Conservation (phyloP, 1,140 invertebrate genomes). For the Artemia franciscana region DNA sequence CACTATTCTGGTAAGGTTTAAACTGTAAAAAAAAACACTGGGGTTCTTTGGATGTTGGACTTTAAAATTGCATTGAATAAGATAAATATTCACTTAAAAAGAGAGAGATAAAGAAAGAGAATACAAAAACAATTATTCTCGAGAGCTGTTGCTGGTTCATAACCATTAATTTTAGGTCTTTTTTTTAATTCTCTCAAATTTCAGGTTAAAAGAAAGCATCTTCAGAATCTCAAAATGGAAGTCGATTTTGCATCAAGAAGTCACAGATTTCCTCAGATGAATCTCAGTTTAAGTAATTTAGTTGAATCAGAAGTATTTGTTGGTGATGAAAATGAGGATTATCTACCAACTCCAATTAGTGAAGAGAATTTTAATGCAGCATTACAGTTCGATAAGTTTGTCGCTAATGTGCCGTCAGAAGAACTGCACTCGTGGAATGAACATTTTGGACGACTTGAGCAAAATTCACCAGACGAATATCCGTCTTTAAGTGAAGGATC, state of each 20-base stretch:
- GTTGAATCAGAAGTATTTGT: conserved; percentile 7
- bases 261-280: not conserved
- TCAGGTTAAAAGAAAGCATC: too few relatives aligned
- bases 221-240: not conserved
- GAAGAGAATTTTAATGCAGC: not conserved
- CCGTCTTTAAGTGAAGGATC: not conserved
- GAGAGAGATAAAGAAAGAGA: too few relatives aligned
- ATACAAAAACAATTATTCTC: too few relatives aligned
- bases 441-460: not conserved
- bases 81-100: too few relatives aligned
- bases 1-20: too few relatives aligned
- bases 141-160: too few relatives aligned
- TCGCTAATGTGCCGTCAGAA: not conserved
- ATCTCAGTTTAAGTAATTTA: conserved; percentile 5
- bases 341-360: not conserved
- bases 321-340: conserved; percentile 4
- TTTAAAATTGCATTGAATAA: too few relatives aligned
- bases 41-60: too few relatives aligned
- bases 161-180: too few relatives aligned
- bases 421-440: not conserved
- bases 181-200: too few relatives aligned
- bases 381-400: not conserved
- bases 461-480: not conserved
- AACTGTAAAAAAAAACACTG: too few relatives aligned
- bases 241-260: not conserved